These are phyloP conservation scores for Eonycteris spelaea DNA, from an alignment of 2,113 vertebrate species.

Conservation along the genomic window DNA sequence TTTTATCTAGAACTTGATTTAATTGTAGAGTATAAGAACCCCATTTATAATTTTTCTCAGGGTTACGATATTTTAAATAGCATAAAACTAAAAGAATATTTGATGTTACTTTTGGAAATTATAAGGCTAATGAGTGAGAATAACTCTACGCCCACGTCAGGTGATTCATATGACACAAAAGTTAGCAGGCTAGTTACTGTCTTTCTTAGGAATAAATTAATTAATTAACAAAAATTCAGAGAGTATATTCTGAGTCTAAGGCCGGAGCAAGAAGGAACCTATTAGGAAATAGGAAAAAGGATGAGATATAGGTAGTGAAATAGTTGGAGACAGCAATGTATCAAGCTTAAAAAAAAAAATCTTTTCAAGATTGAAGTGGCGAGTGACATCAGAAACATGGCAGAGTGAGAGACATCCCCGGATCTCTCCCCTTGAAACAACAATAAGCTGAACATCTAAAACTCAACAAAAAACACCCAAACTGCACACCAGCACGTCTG, in stretches of 20 bases:
- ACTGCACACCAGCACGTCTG: too few relatives aligned
- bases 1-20: not conserved
- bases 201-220: not conserved
- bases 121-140: not conserved
- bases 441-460: too few relatives aligned
- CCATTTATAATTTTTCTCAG: not conserved
- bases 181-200: not conserved
- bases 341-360: not conserved
- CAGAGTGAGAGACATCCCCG: too few relatives aligned
- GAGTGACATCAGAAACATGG: too few relatives aligned
- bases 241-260: not conserved
- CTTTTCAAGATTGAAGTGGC: not conserved
- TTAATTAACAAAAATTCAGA: not conserved
- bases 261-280: not conserved
- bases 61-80: constrained; percentile 1
- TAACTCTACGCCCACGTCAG: not conserved
- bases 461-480: too few relatives aligned
- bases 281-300: not conserved
- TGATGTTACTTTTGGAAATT: not conserved
- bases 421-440: too few relatives aligned
- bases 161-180: not conserved
- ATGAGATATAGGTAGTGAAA: not conserved
- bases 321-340: not conserved
- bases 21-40: not conserved
- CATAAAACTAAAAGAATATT: not conserved